Percentiles rank a stretch among this genome's conserved stretches.
Conservation (phyloP, 2,113 vertebrate species). For the Chinchilla lanigera region DNA sequence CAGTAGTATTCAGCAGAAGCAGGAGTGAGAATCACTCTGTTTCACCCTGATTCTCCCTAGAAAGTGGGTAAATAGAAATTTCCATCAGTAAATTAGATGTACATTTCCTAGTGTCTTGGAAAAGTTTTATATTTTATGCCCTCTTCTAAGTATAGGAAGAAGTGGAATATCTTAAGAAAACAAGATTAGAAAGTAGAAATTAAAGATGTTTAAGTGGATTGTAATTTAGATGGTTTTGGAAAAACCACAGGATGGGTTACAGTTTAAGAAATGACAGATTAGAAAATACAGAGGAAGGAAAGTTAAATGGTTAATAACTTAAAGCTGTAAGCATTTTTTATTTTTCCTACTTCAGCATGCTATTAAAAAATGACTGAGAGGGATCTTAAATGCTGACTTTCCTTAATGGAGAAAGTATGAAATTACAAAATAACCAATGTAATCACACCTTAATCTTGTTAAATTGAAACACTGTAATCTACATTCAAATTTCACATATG, state of each 20-base stretch:
- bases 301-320: slow-evolving; percentile 3
- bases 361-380: slow-evolving; percentile 48
- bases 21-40: background rate
- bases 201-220: background rate
- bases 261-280: slow-evolving; percentile 41
- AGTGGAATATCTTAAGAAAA: background rate
- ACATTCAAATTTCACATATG: slow-evolving; percentile 79
- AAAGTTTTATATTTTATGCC: background rate
- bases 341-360: background rate
- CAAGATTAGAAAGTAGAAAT: background rate
- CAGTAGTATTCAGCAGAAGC: background rate
- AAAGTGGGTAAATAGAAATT: background rate
- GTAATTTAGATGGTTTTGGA: background rate
- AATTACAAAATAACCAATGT: slow-evolving; percentile 75
- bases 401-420: slow-evolving; percentile 74
- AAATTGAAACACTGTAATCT: slow-evolving; percentile 75
- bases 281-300: slow-evolving; percentile 45
- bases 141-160: background rate
- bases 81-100: background rate
- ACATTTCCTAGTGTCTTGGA: background rate
- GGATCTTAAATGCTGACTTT: slow-evolving; percentile 62
- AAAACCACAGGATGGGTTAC: background rate
- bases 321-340: background rate
- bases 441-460: slow-evolving; percentile 81
- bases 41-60: background rate